A percentile compares a stretch with the other conserved stretches of the same genome.
Conservation (phyloP, 2,113 vertebrate genomes). For the Datnioides undecimradiatus region DNA sequence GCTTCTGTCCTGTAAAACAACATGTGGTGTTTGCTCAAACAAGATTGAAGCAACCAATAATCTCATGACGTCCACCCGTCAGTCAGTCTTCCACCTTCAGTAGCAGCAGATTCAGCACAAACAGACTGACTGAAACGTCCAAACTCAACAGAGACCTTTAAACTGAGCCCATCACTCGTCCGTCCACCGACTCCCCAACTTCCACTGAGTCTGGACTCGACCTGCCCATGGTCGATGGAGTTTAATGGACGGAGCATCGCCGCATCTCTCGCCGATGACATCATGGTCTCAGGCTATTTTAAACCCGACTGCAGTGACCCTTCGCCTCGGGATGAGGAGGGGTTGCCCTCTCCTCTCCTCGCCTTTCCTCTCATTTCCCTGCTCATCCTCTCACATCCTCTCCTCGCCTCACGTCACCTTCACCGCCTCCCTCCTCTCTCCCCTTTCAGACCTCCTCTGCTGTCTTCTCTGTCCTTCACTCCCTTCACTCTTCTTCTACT, state of each 20-base stretch:
- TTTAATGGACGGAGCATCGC: conserved; percentile 49
- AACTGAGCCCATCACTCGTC: neutral
- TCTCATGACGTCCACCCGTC: too few relatives aligned
- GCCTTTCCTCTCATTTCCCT: conserved; percentile 23
- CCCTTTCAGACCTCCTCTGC: too few relatives aligned
- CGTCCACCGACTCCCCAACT: conserved; percentile 14
- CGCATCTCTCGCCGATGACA: conserved; percentile 57
- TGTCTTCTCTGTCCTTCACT: neutral
- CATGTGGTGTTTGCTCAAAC: too few relatives aligned
- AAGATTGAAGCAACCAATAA: too few relatives aligned
- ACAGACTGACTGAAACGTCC: neutral
- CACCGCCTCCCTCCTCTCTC: neutral
- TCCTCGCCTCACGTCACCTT: conserved; percentile 33
- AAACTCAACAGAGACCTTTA: neutral
- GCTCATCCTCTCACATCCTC: conserved; percentile 15
- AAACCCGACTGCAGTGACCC: conserved; percentile 67
- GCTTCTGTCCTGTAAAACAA: too few relatives aligned
- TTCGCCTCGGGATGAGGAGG: conserved; percentile 55
- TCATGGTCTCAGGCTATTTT: conserved; percentile 71
- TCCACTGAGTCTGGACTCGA: conserved; percentile 39
- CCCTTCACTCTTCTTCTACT: neutral
- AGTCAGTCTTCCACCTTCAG: too few relatives aligned
- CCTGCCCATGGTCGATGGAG: conserved; percentile 39
- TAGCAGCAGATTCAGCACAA: too few relatives aligned
- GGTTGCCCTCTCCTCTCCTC: conserved; percentile 52